Percentiles rank a stretch among this genome's conserved stretches.
phyloP scores from a whole-genome alignment of 2,888 invertebrate species.

The Drosophila differens region DNA sequence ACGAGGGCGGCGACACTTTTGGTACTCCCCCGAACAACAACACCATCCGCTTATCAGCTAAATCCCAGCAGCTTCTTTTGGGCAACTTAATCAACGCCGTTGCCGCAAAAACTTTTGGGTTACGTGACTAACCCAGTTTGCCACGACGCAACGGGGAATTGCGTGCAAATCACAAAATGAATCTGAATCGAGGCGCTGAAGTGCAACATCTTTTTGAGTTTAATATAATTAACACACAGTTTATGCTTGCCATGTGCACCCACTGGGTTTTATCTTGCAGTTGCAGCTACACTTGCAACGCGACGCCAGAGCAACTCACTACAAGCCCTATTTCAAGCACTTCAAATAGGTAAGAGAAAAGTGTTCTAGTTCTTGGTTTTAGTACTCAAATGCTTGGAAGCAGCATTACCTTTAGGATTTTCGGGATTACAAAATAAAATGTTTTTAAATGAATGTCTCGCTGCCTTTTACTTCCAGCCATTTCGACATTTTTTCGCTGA shows the following conservation, averaged over 20 bases:
- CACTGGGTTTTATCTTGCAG: not conserved
- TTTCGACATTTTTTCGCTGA: not conserved
- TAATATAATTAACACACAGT: conserved; percentile 68
- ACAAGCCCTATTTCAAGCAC: not conserved
- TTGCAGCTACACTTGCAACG: not conserved
- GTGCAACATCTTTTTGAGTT: conserved; percentile 51
- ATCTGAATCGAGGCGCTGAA: conserved; percentile 40
- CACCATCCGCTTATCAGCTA: not conserved
- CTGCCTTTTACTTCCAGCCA: not conserved
- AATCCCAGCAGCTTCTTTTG: conserved; percentile 69
- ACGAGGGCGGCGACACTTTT: conserved; percentile 55
- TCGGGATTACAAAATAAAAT: not conserved
- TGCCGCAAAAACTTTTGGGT: conserved; percentile 54
- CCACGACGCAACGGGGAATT: conserved; percentile 48
- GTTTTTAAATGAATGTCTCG: not conserved
- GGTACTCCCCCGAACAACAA: conserved; percentile 7
- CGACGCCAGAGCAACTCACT: not conserved
- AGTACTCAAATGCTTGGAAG: not conserved
- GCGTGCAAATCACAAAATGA: conserved; percentile 40
- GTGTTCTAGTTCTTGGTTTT: not conserved
- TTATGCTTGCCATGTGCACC: conserved; percentile 24
- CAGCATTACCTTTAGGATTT: not conserved
- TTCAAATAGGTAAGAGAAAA: not conserved
- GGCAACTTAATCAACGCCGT: conserved; percentile 71
- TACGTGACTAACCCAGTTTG: conserved; percentile 77